Percentiles rank a stretch among this genome's conserved stretches.
Evolutionary conservation across 2,797 vertebrate species (phyloP).

Genomic region (Margarornis squamiger): DNA sequence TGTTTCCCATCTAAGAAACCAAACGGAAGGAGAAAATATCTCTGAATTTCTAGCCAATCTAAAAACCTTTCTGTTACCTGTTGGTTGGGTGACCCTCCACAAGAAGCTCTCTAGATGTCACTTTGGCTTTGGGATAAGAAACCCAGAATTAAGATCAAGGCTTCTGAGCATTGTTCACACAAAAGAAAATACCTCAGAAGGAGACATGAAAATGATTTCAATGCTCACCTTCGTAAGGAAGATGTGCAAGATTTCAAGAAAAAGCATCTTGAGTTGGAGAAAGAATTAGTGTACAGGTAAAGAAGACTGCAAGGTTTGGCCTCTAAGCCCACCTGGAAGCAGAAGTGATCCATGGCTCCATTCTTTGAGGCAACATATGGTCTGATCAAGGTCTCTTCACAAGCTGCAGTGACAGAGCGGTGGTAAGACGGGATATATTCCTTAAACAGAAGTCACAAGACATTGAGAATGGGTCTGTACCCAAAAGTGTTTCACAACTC

Average conservation of each 20-base stretch:
- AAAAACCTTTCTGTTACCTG: slow-evolving; percentile 56
- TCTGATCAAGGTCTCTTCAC: slow-evolving; percentile 54
- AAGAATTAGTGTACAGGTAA: slow-evolving; percentile 16
- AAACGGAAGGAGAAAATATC: slow-evolving; percentile 70
- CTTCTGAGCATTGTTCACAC: slow-evolving; percentile 15
- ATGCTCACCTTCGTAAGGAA: slow-evolving; percentile 18
- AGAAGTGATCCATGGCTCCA: slow-evolving; percentile 13
- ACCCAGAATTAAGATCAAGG: slow-evolving; percentile 44
- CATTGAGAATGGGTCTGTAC: slow-evolving; percentile 51
- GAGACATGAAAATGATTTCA: slow-evolving; percentile 11
- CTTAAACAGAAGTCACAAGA: slow-evolving; percentile 65
- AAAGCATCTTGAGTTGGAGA: neutral
- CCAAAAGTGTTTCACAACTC: slow-evolving; percentile 16
- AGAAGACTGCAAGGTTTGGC: slow-evolving; percentile 41
- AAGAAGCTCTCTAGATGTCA: slow-evolving; percentile 60
- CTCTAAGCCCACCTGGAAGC: neutral
- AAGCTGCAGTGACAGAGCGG: slow-evolving; percentile 57
- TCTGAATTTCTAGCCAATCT: slow-evolving; percentile 70
- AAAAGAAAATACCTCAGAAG: slow-evolving; percentile 8
- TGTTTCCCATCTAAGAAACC: slow-evolving; percentile 68
- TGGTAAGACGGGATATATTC: slow-evolving; percentile 72
- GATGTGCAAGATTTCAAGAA: slow-evolving; percentile 45
- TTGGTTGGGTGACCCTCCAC: slow-evolving; percentile 49
- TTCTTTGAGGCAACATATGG: slow-evolving; percentile 39
- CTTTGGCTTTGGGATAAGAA: slow-evolving; percentile 60